Evolutionary conservation across 1,140 invertebrate genomes (phyloP).

Genomic region (Camponotus vicinus): DNA sequence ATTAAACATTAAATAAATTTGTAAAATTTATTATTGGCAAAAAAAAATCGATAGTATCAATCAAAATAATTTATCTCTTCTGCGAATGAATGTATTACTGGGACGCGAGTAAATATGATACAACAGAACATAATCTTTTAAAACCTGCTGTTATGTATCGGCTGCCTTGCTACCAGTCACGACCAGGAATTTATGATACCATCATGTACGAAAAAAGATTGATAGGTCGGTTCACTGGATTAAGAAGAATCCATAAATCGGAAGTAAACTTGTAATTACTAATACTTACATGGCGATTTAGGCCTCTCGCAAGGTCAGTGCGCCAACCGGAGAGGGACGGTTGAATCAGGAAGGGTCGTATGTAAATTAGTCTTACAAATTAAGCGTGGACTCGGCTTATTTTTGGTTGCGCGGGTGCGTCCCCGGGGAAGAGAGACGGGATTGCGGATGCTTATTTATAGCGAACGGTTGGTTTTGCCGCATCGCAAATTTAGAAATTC

Average conservation of each 20-base stretch:
- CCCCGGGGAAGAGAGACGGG: conserved; percentile 19
- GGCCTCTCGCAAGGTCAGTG: conserved; percentile 65
- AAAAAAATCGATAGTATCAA: background rate
- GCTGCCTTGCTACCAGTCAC: too few relatives aligned
- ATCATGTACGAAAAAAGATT: background rate
- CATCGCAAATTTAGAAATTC: conserved; percentile 72
- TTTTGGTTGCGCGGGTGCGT: conserved; percentile 60
- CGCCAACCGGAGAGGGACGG: conserved; percentile 1
- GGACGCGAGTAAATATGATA: too few relatives aligned
- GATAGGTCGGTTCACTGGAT: background rate
- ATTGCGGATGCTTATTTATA: conserved; percentile 69
- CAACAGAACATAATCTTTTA: too few relatives aligned
- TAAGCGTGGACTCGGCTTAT: conserved; percentile 69
- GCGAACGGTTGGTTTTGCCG: conserved; percentile 50
- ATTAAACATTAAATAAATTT: background rate
- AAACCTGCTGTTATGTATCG: too few relatives aligned
- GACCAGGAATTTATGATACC: background rate
- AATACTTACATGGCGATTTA: conserved; percentile 1
- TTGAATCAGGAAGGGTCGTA: conserved; percentile 66
- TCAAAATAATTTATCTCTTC: background rate
- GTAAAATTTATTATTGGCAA: background rate
- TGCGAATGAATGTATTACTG: background rate
- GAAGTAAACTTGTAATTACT: too few relatives aligned
- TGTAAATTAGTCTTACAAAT: conserved; percentile 70
- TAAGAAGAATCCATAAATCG: background rate